Conservation (phyloP, 2,113 vertebrate species). For the Engraulis encrasicolus region DNA sequence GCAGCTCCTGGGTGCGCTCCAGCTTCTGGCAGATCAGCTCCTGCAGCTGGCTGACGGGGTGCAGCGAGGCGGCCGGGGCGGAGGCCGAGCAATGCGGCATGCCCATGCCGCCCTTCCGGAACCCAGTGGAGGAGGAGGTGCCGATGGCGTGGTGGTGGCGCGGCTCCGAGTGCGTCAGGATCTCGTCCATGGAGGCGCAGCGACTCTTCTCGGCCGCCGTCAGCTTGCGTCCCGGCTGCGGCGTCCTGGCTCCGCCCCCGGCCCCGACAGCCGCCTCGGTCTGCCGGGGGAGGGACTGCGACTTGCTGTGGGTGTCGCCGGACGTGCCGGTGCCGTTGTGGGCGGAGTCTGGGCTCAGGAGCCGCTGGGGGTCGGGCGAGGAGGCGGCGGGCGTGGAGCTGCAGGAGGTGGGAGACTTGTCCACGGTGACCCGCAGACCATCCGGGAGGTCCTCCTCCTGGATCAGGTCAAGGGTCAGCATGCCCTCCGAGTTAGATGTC, state of each 20-base stretch:
- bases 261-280: conserved; percentile 67
- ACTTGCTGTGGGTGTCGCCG: conserved; percentile 57
- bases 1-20: conserved; percentile 88
- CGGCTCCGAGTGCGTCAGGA: conserved; percentile 78
- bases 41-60: conserved; percentile 79
- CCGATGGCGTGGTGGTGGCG: too few species aligned
- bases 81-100: conserved; percentile 48
- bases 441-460: conserved; percentile 84
- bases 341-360: conserved; percentile 70
- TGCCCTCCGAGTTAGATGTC: conserved; percentile 89
- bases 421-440: conserved; percentile 74
- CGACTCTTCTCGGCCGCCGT: conserved; percentile 77
- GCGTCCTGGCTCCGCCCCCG: conserved; percentile 68
- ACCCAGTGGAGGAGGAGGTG: too few species aligned
- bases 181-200: conserved; percentile 91
- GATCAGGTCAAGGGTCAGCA: conserved; percentile 93
- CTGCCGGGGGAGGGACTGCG: conserved; percentile 70
- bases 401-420: conserved; percentile 70
- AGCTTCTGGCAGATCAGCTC: conserved; percentile 89
- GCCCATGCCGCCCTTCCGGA: background rate
- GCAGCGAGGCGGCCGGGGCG: background rate
- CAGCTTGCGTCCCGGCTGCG: conserved; percentile 77
- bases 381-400: conserved; percentile 17
- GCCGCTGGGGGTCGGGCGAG: conserved; percentile 63
- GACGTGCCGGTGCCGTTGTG: conserved; percentile 38